These are phyloP conservation scores for Anagrus nilaparvatae DNA, from an alignment of 1,140 invertebrate genomes.

Conservation along the genomic window DNA sequence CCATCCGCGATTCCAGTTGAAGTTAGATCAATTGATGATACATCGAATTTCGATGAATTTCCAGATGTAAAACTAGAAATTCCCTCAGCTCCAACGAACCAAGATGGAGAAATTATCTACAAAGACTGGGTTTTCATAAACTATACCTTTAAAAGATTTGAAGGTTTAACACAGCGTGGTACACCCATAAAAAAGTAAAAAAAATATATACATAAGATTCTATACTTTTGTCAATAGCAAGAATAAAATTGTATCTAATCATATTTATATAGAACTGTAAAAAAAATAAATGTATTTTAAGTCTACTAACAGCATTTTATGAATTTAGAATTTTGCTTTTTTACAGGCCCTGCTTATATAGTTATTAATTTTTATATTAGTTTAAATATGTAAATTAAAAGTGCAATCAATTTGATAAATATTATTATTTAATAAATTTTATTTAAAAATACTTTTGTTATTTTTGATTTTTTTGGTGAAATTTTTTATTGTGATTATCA, in stretches of 20 bases:
- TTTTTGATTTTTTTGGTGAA: not conserved
- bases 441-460: not conserved
- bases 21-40: conserved; percentile 91
- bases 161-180: conserved; percentile 84
- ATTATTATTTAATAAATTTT: not conserved
- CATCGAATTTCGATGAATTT: conserved; percentile 99
- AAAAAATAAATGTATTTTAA: not conserved
- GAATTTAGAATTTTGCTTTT: not conserved
- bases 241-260: too few relatives aligned
- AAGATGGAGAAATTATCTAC: conserved; percentile 76
- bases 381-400: not conserved
- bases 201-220: too few relatives aligned
- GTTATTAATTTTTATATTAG: not conserved
- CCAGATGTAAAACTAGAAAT: conserved; percentile 98
- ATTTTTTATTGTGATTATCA: not conserved
- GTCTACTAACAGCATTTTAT: not conserved
- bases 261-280: not conserved
- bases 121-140: conserved; percentile 99
- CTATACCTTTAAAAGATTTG: conserved; percentile 98
- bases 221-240: too few relatives aligned
- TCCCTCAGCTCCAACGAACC: conserved; percentile 66
- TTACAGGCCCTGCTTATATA: not conserved
- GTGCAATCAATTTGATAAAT: not conserved
- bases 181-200: conserved; percentile 64
- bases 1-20: conserved; percentile 95